Percentiles rank a stretch among this genome's conserved stretches.
Evolutionary conservation across 2,888 invertebrate species (phyloP).

Genomic region (Pelosia muscerda): DNA sequence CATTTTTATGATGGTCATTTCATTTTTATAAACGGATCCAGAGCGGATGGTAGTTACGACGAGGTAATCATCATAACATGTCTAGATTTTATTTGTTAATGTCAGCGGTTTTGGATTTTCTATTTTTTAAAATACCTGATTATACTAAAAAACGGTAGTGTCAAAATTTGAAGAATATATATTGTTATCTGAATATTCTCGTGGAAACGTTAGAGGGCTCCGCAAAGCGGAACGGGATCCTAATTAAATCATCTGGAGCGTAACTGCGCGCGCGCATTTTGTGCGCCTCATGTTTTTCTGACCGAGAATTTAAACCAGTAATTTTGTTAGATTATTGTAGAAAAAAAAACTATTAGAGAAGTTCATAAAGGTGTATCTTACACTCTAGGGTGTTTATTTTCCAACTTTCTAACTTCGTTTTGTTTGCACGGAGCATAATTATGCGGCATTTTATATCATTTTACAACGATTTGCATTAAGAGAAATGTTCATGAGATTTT

Average conservation of each 20-base stretch:
- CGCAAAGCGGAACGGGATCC: constrained; percentile 80
- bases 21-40: no score
- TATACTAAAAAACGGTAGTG: constrained; percentile 31
- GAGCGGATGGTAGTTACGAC: no score
- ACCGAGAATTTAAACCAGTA: constrained; percentile 60
- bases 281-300: constrained; percentile 66
- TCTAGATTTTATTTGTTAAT: background rate
- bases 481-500: constrained; percentile 17
- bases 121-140: constrained; percentile 12
- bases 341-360: constrained; percentile 37
- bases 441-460: constrained; percentile 22
- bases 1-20: no score
- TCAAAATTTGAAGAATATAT: constrained; percentile 41
- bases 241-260: constrained; percentile 85
- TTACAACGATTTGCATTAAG: constrained; percentile 23
- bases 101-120: background rate
- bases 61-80: constrained; percentile 2
- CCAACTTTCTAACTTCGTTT: constrained; percentile 26
- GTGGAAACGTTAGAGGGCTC: constrained; percentile 76
- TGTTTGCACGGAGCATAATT: constrained; percentile 14
- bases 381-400: constrained; percentile 24
- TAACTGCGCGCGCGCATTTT: constrained; percentile 70
- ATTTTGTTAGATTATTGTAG: constrained; percentile 53
- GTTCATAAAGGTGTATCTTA: constrained; percentile 16
- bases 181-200: constrained; percentile 63